Percentiles rank a stretch among this genome's conserved stretches.
Conservation (phyloP, 2,797 vertebrate species). For the Cirrhinus mrigala region DNA sequence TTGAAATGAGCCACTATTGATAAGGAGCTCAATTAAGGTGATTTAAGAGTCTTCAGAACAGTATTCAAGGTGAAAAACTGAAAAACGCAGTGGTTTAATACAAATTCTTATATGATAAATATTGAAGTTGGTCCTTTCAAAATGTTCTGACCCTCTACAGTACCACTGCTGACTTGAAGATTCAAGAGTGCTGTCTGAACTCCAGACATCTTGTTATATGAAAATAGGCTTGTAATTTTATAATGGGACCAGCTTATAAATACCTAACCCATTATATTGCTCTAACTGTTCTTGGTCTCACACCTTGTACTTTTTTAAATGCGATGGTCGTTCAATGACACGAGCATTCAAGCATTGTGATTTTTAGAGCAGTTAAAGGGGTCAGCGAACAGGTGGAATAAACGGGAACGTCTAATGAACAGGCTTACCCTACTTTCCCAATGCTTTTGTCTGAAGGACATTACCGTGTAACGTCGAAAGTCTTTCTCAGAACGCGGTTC, state of each 20-base stretch:
- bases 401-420: conserved; percentile 49
- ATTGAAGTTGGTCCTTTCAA: background rate
- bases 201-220: background rate
- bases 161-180: background rate
- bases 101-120: background rate
- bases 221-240: conserved; percentile 5
- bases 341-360: conserved; percentile 51
- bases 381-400: conserved; percentile 62
- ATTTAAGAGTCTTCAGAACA: background rate
- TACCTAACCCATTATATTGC: conserved; percentile 19
- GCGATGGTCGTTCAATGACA: conserved; percentile 49
- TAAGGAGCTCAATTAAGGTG: background rate
- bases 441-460: conserved; percentile 69
- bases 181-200: background rate
- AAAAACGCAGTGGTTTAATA: background rate
- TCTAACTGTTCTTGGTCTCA: background rate
- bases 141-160: background rate
- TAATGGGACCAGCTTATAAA: conserved; percentile 20
- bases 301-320: conserved; percentile 32
- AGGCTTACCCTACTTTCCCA: conserved; percentile 62
- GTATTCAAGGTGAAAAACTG: too few species aligned
- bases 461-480: conserved; percentile 58
- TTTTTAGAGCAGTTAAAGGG: conserved; percentile 64
- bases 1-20: background rate
- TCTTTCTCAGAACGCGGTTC: conserved; percentile 50